Conservation (phyloP, 2,113 vertebrate genomes). For the Thunnus maccoyii region DNA sequence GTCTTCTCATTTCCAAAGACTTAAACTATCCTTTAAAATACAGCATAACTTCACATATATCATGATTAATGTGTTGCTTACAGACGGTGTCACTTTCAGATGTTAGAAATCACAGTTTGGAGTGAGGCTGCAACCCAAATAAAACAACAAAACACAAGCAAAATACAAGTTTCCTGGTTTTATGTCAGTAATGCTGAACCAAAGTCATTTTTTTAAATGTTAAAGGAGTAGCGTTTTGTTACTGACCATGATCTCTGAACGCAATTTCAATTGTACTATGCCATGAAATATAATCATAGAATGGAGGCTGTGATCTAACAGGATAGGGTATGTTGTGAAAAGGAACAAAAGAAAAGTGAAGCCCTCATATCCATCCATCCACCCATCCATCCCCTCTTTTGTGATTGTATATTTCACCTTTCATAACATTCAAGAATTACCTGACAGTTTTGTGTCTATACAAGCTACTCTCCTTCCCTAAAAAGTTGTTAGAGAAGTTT, state of each 20-base stretch:
- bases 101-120: not conserved
- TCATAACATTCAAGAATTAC: constrained; percentile 6
- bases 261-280: not conserved
- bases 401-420: not conserved
- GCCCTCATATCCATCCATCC: constrained; percentile 8
- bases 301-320: constrained; percentile 1
- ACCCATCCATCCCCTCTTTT: not conserved
- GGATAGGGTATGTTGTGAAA: not conserved
- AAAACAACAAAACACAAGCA: too few relatives aligned
- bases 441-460: constrained; percentile 9
- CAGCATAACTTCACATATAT: constrained; percentile 24
- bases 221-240: not conserved
- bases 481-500: constrained; percentile 29
- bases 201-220: not conserved
- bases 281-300: not conserved
- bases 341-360: not conserved
- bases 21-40: constrained; percentile 21
- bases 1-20: constrained; percentile 25
- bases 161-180: not conserved
- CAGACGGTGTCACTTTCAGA: not conserved
- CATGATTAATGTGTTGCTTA: constrained; percentile 9
- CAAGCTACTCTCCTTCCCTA: not conserved
- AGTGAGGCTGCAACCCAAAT: not conserved
- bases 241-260: not conserved
- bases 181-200: not conserved